Base-by-base conservation (phyloP, 2,888 invertebrate species). In the Oligia fasciuncula region DNA sequence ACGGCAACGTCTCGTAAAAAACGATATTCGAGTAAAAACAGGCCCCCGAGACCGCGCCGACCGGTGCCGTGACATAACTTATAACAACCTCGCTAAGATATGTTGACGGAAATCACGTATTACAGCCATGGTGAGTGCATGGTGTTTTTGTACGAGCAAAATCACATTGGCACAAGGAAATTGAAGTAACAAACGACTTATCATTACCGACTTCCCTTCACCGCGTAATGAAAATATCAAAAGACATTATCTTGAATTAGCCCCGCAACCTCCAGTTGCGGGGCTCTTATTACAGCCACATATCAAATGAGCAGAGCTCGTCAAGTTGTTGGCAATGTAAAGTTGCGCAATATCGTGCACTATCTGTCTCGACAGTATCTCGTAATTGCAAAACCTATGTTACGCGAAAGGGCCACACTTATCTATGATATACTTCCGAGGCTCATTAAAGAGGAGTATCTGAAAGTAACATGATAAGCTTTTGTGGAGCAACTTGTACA, bases 91-190 rank as follows among this genome's bases (percentile, higher is more conserved):
- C 85, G 79, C 85, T 81, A 88, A 90, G 90, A 91, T 90, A 91
- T 91, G 91, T 92, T 92, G 91, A 91, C 92, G 94, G 94, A 94
- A 93, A 93, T 90, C 91, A 90, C 90, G 89, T 90, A 90, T 88
- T 89, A 88, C 85, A 81, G 84, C 60, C 79, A 83, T 78, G 63
- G 71, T 40, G 71, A 79, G 46, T 65, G 79, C 72, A 83, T 78
- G 60, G 43, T 9, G 60, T 19, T 83, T 88, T 87, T 80, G 72
- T 82, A 71, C 43, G 69, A 78, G 76, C 76, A 51, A 77, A 78
- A 76, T 80, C 71, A 46, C 67, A 81, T 76, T 70, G 70, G 68
- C 68, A 74, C 49, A 75, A 83, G 77, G 76, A 85, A 87, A 79
- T 77, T 71, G 57, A 81, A 71, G 29, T 73, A 76, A 77, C 54